Evolutionary conservation across 2,113 vertebrate genomes (phyloP), one percentile per base, ranked within the genome.

Genomic region (Oceanites oceanicus): DNA sequence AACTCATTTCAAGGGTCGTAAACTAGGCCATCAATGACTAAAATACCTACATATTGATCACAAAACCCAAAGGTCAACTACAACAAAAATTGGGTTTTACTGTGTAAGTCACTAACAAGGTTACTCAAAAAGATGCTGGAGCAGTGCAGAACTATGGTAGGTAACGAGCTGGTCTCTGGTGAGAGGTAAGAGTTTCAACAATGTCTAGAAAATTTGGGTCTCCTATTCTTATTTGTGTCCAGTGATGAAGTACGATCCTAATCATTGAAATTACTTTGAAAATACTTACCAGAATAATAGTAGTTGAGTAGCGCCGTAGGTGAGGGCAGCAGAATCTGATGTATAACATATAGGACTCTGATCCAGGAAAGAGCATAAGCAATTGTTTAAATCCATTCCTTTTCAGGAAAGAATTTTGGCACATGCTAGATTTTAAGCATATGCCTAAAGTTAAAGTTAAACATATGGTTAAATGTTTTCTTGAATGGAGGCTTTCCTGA

Each of bases 381-480:
- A 92, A 91, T 25, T 49, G 40, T 58, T 97, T 92, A 91, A 93
- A 94, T 79, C 25, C 66, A 75, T 86, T 75, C 73, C 58, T 92
- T 89, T 92, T 53, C 80, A 92, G 49, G 70, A 89, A 88, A 76
- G 76, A 92, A 94, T 86, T 94, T 82, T 18, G 0, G 81, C 94
- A 97, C 92, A 89, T 91, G 85, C 21, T 87, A 66, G 67, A 82
- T 95, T 96, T 96, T 94, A 92, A 95, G 86, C 94, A 96, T 91
- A 94, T 94, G 95, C 65, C 79, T 84, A 49, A 86, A 96, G 79
- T 83, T 96, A 92, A 93, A 96, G 83, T 89, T 80, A 95, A 96
- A 53, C 92, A 96, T 96, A 97, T 96, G 96, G 88, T 89, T 87
- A 94, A 94, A 92, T 91, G 82, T 92, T 97, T 96, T 96, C 58